Conservation (phyloP, 1,140 invertebrate genomes). For the Xylocopa sonorina region DNA sequence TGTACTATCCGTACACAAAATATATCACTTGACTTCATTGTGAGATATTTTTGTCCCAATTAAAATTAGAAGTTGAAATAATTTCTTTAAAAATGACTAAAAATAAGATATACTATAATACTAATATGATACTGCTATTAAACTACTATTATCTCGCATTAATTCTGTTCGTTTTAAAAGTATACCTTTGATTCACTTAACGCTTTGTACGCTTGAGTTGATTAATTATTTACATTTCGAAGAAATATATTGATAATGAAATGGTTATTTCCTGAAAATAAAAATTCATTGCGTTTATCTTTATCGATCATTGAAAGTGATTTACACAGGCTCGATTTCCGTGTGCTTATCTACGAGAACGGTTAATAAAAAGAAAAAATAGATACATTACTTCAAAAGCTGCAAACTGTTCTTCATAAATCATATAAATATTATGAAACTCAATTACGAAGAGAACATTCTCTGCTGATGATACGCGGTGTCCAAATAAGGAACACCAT, state of each 20-base stretch:
- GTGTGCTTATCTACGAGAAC: background rate
- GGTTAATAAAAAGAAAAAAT: background rate
- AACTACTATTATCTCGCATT: too few relatives aligned
- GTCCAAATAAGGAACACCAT: slow-evolving; percentile 48
- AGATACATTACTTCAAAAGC: too few relatives aligned
- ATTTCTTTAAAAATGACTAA: too few relatives aligned
- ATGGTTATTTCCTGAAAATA: background rate
- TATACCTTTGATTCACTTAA: too few relatives aligned
- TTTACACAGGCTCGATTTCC: background rate
- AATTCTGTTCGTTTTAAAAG: too few relatives aligned
- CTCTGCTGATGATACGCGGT: slow-evolving; percentile 33
- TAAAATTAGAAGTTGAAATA: too few relatives aligned
- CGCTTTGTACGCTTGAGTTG: too few relatives aligned
- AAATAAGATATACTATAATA: too few relatives aligned
- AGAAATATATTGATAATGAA: background rate
- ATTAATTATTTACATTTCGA: background rate
- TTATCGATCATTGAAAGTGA: background rate
- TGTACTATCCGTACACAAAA: background rate
- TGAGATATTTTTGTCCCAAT: too few relatives aligned
- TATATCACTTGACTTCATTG: too few relatives aligned
- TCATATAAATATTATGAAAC: slow-evolving; percentile 3
- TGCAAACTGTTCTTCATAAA: background rate
- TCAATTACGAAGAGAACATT: slow-evolving; percentile 21
- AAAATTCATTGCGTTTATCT: background rate
- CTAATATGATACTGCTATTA: too few relatives aligned